Evolutionary conservation across 2,888 invertebrate genomes (phyloP), one percentile per base, ranked within the genome.

Genomic region (Eupithecia subfuscata): DNA sequence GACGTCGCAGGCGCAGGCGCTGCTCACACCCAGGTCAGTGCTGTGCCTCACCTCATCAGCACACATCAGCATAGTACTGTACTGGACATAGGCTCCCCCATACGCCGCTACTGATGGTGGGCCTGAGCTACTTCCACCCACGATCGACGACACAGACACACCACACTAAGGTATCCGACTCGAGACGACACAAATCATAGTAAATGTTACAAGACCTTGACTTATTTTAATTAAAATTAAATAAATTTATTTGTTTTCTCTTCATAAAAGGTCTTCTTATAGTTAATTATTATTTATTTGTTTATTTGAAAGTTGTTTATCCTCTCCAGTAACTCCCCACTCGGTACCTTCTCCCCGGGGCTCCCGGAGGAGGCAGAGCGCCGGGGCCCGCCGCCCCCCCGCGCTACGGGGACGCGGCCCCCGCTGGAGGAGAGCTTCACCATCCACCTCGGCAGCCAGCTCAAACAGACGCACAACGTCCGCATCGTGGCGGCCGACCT

Each of bases 391-490:
- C 48, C 18, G 48, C 48, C 67, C 12, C 12, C 40, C 67, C n/a
- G 67, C 67, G 65, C 37, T 11, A 40, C 0, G 40, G 67, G n/a
- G 6, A 40, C 37, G 75, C 81, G 45, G 76, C 83, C 73, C 72
- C 79, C 70, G 86, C 86, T 67, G 67, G 40, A 67, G 40, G 99
- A 99, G 94, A 99, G 98, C 92, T 99, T 99, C 91, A 99, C 99
- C 30, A 99, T 99, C 86, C 99, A 99, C 95, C 95, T 99, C 80
- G 99, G 99, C 70, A 98, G 99, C 7, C 99, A 99, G 93, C 96
- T 99, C 90, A 99, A 99, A 91, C 99, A 99, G 87, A 99, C 99
- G 96, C 99, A 99, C 92, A 99, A 99, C 91, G 97, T 99, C 79
- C 96, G 99, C 73, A 97, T 99, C 78, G 95, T 99, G 45, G 97